These are phyloP conservation scores for Anoplophora glabripennis DNA, from an alignment of 1,140 invertebrate species.

Conservation along the genomic window DNA sequence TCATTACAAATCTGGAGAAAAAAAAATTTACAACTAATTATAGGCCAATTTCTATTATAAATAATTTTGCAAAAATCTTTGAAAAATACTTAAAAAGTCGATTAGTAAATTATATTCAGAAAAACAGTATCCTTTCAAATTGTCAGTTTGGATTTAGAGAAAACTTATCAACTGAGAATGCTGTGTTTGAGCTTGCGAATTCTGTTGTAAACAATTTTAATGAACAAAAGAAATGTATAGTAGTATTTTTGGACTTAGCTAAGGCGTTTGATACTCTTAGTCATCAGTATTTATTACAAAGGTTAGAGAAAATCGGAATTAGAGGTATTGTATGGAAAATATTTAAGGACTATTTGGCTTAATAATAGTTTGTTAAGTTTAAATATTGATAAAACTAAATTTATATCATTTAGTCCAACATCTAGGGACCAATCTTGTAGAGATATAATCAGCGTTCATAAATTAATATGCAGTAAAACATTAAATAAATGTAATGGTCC, in stretches of 20 bases:
- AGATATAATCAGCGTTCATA: neutral
- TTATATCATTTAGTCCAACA: neutral
- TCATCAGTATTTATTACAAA: neutral
- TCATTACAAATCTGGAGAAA: neutral
- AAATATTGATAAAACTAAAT: constrained; percentile 1
- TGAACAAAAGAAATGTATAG: constrained; percentile 3
- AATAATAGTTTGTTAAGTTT: neutral
- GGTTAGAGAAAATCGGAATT: too few species aligned
- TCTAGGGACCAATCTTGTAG: neutral
- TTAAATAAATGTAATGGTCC: neutral
- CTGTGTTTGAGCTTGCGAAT: neutral
- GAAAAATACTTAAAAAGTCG: constrained; percentile 2
- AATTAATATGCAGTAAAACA: neutral
- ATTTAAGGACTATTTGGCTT: neutral
- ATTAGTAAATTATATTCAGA: constrained; percentile 1
- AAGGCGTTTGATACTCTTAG: constrained; percentile 6
- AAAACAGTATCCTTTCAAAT: constrained; percentile 1
- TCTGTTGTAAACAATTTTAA: neutral
- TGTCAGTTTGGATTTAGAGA: constrained; percentile 2
- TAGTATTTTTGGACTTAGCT: constrained; percentile 7
- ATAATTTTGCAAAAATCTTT: constrained; percentile 2
- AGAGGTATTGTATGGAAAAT: too few species aligned
- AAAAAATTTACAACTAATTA: too few species aligned
- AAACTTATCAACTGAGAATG: neutral
- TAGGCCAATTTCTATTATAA: neutral